phyloP scores from a whole-genome alignment of 2,797 vertebrate genomes.

The Anolis apletophallus region DNA sequence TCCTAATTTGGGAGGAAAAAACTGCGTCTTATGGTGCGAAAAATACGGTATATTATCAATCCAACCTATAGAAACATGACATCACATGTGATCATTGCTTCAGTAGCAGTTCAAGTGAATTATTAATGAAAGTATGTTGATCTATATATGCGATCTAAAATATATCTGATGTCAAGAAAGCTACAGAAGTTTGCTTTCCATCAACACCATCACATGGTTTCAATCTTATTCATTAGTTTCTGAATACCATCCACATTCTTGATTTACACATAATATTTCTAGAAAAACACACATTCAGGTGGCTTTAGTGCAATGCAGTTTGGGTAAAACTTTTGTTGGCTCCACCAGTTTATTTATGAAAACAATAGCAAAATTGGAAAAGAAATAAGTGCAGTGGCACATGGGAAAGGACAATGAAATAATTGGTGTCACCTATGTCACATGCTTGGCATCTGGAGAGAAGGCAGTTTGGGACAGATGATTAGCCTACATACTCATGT shows the following conservation, averaged over 20 bases:
- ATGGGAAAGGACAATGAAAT: too few relatives aligned
- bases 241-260: neutral
- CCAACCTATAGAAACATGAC: neutral
- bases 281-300: neutral
- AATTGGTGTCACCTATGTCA: too few relatives aligned
- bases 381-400: too few relatives aligned
- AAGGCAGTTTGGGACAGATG: too few relatives aligned
- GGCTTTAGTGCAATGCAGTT: neutral
- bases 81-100: conserved; percentile 21
- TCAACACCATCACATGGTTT: neutral
- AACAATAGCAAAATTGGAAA: too few relatives aligned
- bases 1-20: too few relatives aligned
- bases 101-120: conserved; percentile 47
- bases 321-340: neutral
- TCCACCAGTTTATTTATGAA: too few relatives aligned
- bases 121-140: conserved; percentile 10
- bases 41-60: too few relatives aligned
- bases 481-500: too few relatives aligned
- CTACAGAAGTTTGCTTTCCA: conserved; percentile 2
- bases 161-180: neutral
- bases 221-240: neutral
- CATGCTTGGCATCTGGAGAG: too few relatives aligned
- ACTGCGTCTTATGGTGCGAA: too few relatives aligned
- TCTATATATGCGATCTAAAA: neutral
- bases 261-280: neutral